Evolutionary conservation across 1,140 invertebrate species (phyloP).

Genomic region (Brachionus paranguensis): DNA sequence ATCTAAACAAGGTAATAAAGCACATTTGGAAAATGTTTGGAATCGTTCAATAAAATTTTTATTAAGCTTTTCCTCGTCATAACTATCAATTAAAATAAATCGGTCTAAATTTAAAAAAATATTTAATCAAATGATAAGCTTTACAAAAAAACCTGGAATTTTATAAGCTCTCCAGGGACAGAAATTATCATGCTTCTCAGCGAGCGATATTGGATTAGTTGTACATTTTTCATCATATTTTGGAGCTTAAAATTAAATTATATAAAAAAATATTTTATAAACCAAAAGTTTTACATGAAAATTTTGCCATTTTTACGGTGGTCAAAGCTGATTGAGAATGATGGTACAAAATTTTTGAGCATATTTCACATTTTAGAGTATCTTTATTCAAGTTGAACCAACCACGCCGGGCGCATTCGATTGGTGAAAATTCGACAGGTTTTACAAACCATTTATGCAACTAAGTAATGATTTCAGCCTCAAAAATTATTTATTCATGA

Average conservation of each 20-base stretch:
- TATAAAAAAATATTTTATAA: neutral
- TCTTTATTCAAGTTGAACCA: slow-evolving; percentile 19
- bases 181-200: neutral
- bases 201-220: neutral
- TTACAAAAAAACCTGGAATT: neutral
- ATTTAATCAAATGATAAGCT: neutral
- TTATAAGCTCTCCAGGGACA: slow-evolving; percentile 22
- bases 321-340: neutral
- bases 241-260: neutral
- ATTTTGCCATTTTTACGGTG: neutral
- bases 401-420: slow-evolving; percentile 34
- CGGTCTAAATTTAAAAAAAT: neutral
- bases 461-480: neutral
- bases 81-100: neutral
- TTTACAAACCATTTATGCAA: slow-evolving; percentile 37
- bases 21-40: neutral
- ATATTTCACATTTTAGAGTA: neutral
- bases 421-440: neutral
- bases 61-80: slow-evolving; percentile 14
- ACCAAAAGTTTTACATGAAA: neutral
- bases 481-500: neutral
- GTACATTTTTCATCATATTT: neutral
- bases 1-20: neutral
- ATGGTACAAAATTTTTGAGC: slow-evolving; percentile 26
- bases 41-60: neutral